A percentile compares a stretch with the other conserved stretches of the same genome.
Evolutionary conservation across 2,797 vertebrate species (phyloP).

Genomic region (Acrocephalus scirpaceus): DNA sequence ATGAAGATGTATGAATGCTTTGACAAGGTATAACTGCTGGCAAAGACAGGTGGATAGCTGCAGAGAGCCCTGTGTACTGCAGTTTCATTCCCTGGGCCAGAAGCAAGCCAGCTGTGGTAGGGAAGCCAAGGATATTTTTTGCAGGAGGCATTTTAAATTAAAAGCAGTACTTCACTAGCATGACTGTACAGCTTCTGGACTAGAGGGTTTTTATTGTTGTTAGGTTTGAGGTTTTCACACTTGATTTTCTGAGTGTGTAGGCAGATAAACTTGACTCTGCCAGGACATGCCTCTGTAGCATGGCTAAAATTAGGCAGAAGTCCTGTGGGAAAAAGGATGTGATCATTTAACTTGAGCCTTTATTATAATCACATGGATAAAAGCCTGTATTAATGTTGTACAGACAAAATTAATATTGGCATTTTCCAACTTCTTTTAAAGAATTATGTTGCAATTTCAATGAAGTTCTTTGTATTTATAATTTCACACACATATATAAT

Average conservation of each 20-base stretch:
- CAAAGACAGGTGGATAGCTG: not conserved
- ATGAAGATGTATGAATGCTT: not conserved
- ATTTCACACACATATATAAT: not conserved
- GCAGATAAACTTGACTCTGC: constrained; percentile 2
- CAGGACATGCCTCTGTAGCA: not conserved
- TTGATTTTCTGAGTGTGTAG: not conserved
- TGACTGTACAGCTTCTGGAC: constrained; percentile 6
- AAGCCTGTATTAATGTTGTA: not conserved
- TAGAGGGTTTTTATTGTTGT: not conserved
- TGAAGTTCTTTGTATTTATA: not conserved
- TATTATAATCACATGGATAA: not conserved
- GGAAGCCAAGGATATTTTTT: not conserved
- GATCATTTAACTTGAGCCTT: constrained; percentile 1
- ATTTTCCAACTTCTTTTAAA: not conserved
- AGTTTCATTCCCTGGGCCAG: not conserved
- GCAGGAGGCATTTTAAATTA: not conserved
- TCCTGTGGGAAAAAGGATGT: constrained; percentile 47
- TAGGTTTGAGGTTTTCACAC: not conserved
- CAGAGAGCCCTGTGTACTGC: not conserved
- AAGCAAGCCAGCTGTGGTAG: not conserved
- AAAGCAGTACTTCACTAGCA: not conserved
- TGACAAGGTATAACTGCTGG: not conserved
- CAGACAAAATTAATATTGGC: not conserved
- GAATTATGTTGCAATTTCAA: not conserved
- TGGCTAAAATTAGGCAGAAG: constrained; percentile 18